These are phyloP conservation scores for Aricia agestis DNA, from an alignment of 1,140 invertebrate genomes.

Conservation along the genomic window DNA sequence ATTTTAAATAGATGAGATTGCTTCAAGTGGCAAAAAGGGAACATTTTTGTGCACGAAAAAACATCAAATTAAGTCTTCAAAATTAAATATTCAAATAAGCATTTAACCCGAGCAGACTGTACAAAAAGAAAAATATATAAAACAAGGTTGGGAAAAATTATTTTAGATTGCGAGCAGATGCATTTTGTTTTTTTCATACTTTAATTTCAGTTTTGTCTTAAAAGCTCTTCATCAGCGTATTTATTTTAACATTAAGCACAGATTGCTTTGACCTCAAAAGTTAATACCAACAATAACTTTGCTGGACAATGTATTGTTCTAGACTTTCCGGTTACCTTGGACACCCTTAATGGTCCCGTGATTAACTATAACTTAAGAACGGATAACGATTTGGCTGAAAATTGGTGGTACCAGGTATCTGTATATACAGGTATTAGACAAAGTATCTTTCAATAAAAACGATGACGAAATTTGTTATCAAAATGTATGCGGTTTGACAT, in stretches of 20 bases:
- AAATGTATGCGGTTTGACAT: too few species aligned
- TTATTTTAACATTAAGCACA: constrained; percentile 6
- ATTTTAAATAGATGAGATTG: not conserved
- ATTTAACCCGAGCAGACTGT: not conserved
- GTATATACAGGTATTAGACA: too few species aligned
- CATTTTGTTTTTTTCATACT: constrained; percentile 8
- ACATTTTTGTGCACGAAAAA: not conserved
- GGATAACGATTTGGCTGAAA: too few species aligned
- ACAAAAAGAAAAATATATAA: constrained; percentile 2
- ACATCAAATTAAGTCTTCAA: not conserved
- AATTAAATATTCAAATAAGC: constrained; percentile 10
- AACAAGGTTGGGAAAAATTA: constrained; percentile 11
- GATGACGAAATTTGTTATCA: too few species aligned
- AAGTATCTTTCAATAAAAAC: too few species aligned
- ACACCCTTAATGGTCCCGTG: not conserved
- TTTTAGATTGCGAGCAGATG: constrained; percentile 9
- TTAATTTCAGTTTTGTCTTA: constrained; percentile 15
- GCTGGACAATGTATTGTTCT: not conserved
- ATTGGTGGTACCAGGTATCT: too few species aligned
- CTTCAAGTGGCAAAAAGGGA: not conserved
- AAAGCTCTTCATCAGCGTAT: constrained; percentile 5
- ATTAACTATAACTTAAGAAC: too few species aligned
- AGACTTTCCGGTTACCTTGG: not conserved
- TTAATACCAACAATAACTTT: not conserved
- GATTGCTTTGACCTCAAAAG: constrained; percentile 1